Evolutionary conservation across 2,888 invertebrate genomes (phyloP).

Genomic region (Acronicta leporina): DNA sequence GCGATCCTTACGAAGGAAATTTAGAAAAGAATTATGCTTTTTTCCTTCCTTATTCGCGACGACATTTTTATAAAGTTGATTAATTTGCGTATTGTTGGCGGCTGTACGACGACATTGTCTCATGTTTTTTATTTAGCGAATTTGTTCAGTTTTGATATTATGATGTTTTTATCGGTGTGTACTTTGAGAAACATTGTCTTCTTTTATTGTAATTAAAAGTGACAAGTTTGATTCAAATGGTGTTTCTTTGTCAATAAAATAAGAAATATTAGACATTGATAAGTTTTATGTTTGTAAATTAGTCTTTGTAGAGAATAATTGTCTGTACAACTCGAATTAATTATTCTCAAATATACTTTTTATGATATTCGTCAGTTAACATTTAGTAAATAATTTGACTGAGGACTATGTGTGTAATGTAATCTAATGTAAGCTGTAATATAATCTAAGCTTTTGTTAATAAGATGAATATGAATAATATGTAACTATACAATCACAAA

Average conservation of each 20-base stretch:
- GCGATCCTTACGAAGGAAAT: constrained; percentile 26
- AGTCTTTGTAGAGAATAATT: neutral
- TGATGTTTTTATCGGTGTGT: constrained; percentile 11
- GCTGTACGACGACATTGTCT: constrained; percentile 37
- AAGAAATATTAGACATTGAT: neutral
- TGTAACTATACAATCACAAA: too few relatives aligned
- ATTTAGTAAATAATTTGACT: too few relatives aligned
- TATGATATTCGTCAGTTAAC: too few relatives aligned
- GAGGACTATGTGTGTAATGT: too few relatives aligned
- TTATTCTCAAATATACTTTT: too few relatives aligned
- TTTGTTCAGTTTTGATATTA: constrained; percentile 13
- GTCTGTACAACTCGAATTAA: too few relatives aligned
- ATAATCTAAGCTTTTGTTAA: too few relatives aligned
- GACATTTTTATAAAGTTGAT: constrained; percentile 54
- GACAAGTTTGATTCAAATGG: constrained; percentile 6
- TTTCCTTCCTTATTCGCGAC: constrained; percentile 34
- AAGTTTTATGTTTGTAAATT: neutral
- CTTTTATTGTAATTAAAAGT: constrained; percentile 23
- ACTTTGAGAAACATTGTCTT: constrained; percentile 10
- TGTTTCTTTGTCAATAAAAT: neutral
- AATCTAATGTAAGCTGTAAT: too few relatives aligned
- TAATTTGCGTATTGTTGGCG: constrained; percentile 47
- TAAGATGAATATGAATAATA: too few relatives aligned
- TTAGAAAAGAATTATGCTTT: constrained; percentile 38
- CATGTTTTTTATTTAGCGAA: constrained; percentile 23